phyloP scores from a whole-genome alignment of 2,888 invertebrate genomes.

The Psylliodes chrysocephalus region DNA sequence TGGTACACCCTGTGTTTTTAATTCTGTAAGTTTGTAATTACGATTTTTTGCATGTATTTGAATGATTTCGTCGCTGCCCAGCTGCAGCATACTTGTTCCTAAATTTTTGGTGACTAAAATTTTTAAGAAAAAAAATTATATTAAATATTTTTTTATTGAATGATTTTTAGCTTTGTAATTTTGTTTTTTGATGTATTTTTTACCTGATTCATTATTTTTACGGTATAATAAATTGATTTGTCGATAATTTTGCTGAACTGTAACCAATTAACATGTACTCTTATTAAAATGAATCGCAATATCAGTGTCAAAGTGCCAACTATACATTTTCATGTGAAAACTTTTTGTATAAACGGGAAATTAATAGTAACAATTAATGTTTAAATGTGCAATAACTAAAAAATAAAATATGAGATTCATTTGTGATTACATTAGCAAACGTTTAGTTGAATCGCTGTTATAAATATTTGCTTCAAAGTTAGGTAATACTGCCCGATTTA shows the following conservation, averaged over 20 bases:
- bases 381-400: slow-evolving; percentile 21
- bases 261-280: background rate
- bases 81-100: slow-evolving; percentile 11
- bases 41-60: too few species aligned
- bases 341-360: slow-evolving; percentile 20
- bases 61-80: too few species aligned
- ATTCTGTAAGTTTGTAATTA: too few species aligned
- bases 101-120: slow-evolving; percentile 3
- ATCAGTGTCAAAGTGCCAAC: slow-evolving; percentile 28
- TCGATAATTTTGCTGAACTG: slow-evolving; percentile 2
- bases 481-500: too few species aligned
- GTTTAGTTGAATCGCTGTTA: background rate
- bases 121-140: background rate
- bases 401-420: too few species aligned
- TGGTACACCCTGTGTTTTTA: too few species aligned
- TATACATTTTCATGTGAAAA: slow-evolving; percentile 21
- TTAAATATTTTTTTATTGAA: slow-evolving; percentile 14
- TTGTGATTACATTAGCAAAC: too few species aligned
- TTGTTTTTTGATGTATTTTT: slow-evolving; percentile 2
- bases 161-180: slow-evolving; percentile 11
- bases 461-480: too few species aligned
- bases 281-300: too few species aligned
- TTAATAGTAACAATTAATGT: slow-evolving; percentile 13
- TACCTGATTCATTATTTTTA: background rate
- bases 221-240: background rate